These are phyloP conservation scores for Vicugna pacos DNA, from an alignment of 2,113 vertebrate species.

Conservation along the genomic window DNA sequence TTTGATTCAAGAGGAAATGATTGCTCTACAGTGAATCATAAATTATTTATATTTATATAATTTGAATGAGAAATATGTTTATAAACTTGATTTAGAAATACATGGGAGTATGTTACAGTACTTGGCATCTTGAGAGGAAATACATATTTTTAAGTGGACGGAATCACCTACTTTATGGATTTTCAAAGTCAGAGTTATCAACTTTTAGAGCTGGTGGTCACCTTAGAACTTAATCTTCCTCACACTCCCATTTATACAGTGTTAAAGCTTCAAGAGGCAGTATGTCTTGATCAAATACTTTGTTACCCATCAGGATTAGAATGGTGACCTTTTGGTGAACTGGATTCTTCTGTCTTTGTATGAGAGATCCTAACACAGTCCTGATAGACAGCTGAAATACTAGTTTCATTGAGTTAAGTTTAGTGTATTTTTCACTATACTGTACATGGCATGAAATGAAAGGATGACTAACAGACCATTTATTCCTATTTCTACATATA, in stretches of 20 bases:
- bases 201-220: not conserved
- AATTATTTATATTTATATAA: not conserved
- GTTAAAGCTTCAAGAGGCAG: not conserved
- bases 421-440: constrained; percentile 2
- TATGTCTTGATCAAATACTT: constrained; percentile 31
- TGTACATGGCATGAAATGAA: not conserved
- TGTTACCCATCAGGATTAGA: not conserved
- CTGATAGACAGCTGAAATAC: not conserved
- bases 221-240: constrained; percentile 1
- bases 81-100: not conserved
- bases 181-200: constrained; percentile 56
- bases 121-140: not conserved
- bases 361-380: not conserved
- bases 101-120: not conserved
- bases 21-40: not conserved
- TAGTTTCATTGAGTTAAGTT: constrained; percentile 39
- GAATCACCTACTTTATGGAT: not conserved
- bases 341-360: constrained; percentile 13
- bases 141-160: not conserved
- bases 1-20: constrained; percentile 32
- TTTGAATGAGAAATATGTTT: not conserved
- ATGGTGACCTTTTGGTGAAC: not conserved
- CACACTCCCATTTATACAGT: not conserved
- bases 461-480: not conserved
- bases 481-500: not conserved